Conservation (phyloP, 1,140 invertebrate species). For the Eumaeus atala region DNA sequence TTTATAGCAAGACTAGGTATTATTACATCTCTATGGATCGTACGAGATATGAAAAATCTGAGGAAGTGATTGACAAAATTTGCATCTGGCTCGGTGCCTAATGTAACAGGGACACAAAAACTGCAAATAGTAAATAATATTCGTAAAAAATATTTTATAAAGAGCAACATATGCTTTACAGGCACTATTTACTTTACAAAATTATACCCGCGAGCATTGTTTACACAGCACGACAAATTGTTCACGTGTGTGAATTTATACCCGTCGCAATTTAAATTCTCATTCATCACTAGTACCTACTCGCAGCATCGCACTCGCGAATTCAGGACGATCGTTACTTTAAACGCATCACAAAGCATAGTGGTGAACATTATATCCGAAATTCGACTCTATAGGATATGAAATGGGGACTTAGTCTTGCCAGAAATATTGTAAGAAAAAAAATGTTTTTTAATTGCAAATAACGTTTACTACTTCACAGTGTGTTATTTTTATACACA, state of each 20-base stretch:
- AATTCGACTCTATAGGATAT: no score
- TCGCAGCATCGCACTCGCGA: conserved; percentile 12
- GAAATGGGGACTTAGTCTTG: no score
- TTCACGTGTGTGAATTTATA: conserved; percentile 45
- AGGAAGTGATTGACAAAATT: no score
- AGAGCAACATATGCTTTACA: conserved; percentile 1
- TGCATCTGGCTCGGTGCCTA: neutral
- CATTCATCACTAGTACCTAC: conserved; percentile 16
- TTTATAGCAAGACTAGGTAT: no score
- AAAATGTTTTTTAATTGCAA: no score
- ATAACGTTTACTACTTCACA: no score
- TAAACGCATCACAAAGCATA: conserved; percentile 9
- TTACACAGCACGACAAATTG: conserved; percentile 45
- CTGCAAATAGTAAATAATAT: neutral
- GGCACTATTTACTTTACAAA: conserved; percentile 2
- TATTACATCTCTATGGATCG: no score
- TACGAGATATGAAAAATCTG: no score
- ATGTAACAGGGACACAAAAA: neutral
- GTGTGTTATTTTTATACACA: no score
- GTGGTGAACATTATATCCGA: conserved; percentile 5
- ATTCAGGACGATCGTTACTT: conserved; percentile 13
- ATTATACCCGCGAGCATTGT: conserved; percentile 8
- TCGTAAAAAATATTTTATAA: conserved; percentile 9
- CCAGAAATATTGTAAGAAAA: no score
- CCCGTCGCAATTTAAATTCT: conserved; percentile 31